Percentiles rank a stretch among this genome's conserved stretches.
Evolutionary conservation across 2,113 vertebrate genomes (phyloP).

Genomic region (Paraplagusia blochii): DNA sequence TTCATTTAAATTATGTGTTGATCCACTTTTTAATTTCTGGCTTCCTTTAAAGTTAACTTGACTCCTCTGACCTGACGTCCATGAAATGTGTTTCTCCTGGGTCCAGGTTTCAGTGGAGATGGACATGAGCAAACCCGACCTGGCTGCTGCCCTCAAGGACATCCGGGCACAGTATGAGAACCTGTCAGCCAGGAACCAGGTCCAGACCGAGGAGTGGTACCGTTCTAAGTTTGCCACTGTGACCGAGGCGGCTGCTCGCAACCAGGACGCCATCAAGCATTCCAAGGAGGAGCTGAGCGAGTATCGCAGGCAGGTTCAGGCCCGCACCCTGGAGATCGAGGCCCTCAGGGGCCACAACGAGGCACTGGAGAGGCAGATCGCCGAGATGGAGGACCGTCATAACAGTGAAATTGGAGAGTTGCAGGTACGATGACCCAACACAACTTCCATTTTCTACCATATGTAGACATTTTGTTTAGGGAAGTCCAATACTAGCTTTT

Average conservation of each 20-base stretch:
- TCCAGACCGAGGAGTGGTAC: slow-evolving; percentile 80
- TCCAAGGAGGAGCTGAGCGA: slow-evolving; percentile 80
- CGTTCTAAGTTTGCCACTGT: slow-evolving; percentile 77
- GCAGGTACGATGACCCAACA: slow-evolving; percentile 63
- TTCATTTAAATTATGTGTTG: too few species aligned
- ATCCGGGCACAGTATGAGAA: slow-evolving; percentile 79
- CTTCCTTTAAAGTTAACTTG: too few species aligned
- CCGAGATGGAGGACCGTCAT: slow-evolving; percentile 79
- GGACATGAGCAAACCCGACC: slow-evolving; percentile 77
- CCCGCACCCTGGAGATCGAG: slow-evolving; percentile 79
- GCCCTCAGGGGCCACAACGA: slow-evolving; percentile 77
- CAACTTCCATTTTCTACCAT: too few species aligned
- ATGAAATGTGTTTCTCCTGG: neutral
- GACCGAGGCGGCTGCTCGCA: slow-evolving; percentile 71
- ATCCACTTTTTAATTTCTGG: too few species aligned
- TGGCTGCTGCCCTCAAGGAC: slow-evolving; percentile 79
- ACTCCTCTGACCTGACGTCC: too few species aligned
- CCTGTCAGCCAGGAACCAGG: slow-evolving; percentile 78
- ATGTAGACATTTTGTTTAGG: too few species aligned
- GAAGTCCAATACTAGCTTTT: too few species aligned
- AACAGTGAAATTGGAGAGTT: slow-evolving; percentile 73
- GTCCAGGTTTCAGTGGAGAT: slow-evolving; percentile 78
- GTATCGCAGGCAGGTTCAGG: slow-evolving; percentile 80
- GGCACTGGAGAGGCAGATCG: slow-evolving; percentile 78
- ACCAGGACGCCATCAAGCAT: slow-evolving; percentile 76